Evolutionary conservation across 1,140 invertebrate genomes (phyloP), one percentile per base, ranked within the genome.

Genomic region (Neodiprion lecontei): DNA sequence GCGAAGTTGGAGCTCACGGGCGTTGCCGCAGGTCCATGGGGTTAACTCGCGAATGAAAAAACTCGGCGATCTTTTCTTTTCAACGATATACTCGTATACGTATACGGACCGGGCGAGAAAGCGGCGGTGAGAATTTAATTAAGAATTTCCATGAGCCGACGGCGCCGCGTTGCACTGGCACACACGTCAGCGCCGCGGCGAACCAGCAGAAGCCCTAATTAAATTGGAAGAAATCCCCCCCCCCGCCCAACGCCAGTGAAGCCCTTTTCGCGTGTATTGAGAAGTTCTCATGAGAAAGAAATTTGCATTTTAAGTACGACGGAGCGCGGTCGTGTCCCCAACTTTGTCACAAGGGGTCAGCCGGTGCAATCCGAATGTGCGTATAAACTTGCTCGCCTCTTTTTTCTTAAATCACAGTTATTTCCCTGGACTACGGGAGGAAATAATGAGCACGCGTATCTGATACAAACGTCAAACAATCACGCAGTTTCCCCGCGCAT

Each of bases 101-200:
- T 40, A 40, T 40, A 40, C 28, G 28, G 28, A 40, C 28, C 28
- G 28, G 28, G 28, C 28, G 28, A 40, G 28, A 40, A 40, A 40
- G 28, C 28, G 77, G 74, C 70, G 73, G 80, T 75, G 79, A 81
- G 82, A 84, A 87, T 86, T 87, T 86, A 86, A 87, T 86, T 87
- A 86, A 86, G 82, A 87, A 85, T 86, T 81, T 83, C 78, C 81
- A 82, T 77, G 81, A 78, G 72, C 77, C 76, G 72, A 72, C 28
- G 28, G 75, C 79, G 79, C 79, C 81, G 83, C 81, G 82, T 82
- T 84, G 82, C 79, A 70, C 48, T 85, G 82, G 80, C 83, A 81
- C 80, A 85, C 82, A 79, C 78, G 79, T 83, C 80, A 81, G 75
- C 72, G 68, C 10, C 70, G 8, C 71, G 68, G 70, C 70, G 72